Evolutionary conservation across 2,113 vertebrate genomes (phyloP), one percentile per base, ranked within the genome.

Genomic region (Anhinga anhinga): DNA sequence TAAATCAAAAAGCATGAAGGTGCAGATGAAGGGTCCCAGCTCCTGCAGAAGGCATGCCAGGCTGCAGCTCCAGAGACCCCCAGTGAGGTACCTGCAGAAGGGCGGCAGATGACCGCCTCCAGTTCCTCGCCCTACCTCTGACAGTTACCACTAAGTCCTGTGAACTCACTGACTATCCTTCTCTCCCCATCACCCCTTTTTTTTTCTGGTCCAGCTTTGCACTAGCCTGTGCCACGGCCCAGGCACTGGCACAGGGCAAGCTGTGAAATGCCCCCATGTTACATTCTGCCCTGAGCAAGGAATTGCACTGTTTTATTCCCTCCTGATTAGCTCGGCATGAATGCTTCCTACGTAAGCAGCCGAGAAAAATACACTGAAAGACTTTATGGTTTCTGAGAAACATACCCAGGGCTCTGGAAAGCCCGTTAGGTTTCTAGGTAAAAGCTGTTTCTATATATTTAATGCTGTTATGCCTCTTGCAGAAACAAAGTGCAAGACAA

Each of bases 311-410:
- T 1, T 72, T 65, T 38, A 52, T 61, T 74, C 61, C 65, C 63
- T 83, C 70, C 23, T 2, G 3, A 38, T 38, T 15, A 86, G 62
- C 71, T 76, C 1, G 0, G 12, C 0, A 4, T 20, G 19, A 92
- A 76, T 4, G 13, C 58, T 74, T 88, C 65, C 81, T 53, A 42
- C 0, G 0, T 26, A 80, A 77, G 45, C 9, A 61, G 36, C 30
- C 70, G 79, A 59, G 61, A 84, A 84, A 96, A 91, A 47, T 11
- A 67, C 0, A 1, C 19, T 47, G 49, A 82, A 78, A 91, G 61
- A 19, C 78, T 93, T 58, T 52, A 56, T 15, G 23, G 61, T n/a
- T 94, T 87, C 87, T 90, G 56, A 93, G 74, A 93, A 91, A 76
- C 73, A 65, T 2, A 50, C 30, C 22, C 38, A 85, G 65, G 45